Evolutionary conservation across 2,113 vertebrate species (phyloP).

Genomic region (Lipotes vexillifer): DNA sequence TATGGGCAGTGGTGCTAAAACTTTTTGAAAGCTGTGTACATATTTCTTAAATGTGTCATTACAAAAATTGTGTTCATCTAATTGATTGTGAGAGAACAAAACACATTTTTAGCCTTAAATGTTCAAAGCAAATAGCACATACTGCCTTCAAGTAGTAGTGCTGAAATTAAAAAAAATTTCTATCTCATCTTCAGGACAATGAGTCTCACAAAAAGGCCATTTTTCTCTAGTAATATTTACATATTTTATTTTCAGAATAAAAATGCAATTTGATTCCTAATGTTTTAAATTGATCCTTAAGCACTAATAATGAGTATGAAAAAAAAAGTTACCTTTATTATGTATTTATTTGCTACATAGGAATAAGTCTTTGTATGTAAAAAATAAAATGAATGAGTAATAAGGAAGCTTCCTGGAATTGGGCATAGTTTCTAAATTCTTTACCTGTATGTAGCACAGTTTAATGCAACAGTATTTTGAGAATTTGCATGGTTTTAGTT

Average conservation of each 20-base stretch:
- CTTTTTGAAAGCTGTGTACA: neutral
- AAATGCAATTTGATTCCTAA: neutral
- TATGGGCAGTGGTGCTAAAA: neutral
- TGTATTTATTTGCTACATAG: neutral
- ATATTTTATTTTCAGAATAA: neutral
- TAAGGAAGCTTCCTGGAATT: neutral
- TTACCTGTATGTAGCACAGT: neutral
- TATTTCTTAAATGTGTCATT: neutral
- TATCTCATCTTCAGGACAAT: neutral
- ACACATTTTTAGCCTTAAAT: neutral
- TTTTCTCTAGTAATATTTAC: constrained; percentile 7
- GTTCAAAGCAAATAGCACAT: neutral
- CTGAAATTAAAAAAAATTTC: constrained; percentile 34
- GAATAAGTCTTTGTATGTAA: neutral
- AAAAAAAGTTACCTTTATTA: neutral
- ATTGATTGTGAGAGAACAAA: neutral
- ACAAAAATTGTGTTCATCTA: neutral
- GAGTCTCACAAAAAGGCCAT: neutral
- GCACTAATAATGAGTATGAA: neutral
- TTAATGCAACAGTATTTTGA: neutral
- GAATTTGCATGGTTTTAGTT: neutral
- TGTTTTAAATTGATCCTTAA: neutral
- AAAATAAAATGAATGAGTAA: neutral
- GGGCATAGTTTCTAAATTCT: neutral
- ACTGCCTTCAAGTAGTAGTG: neutral